A percentile compares a stretch with the other conserved stretches of the same genome.
Evolutionary conservation across 1,140 invertebrate species (phyloP).

Genomic region (Mya arenaria): DNA sequence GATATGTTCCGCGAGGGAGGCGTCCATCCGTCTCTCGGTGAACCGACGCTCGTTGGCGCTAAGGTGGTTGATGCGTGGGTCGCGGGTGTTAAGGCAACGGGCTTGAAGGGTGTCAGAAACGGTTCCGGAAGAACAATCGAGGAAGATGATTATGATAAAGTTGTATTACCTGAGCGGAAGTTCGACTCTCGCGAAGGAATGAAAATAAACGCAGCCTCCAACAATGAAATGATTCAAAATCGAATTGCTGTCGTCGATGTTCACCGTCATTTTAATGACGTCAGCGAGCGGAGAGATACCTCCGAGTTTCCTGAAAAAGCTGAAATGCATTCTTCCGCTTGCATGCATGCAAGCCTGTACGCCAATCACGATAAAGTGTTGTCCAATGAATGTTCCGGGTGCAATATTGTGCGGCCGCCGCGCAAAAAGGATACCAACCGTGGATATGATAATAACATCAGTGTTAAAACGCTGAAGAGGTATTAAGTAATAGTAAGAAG

Average conservation of each 20-base stretch:
- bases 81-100: not conserved
- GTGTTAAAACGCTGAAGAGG: constrained; percentile 1
- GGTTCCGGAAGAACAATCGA: too few relatives aligned
- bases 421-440: constrained; percentile 12
- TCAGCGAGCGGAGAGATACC: not conserved
- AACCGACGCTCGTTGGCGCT: not conserved
- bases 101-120: too few relatives aligned
- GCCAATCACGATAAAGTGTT: not conserved
- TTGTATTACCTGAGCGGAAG: not conserved
- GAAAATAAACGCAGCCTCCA: not conserved
- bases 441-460: constrained; percentile 41
- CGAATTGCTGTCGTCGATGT: constrained; percentile 28
- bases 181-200: not conserved
- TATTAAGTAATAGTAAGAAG: too few relatives aligned
- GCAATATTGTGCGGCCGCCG: constrained; percentile 36
- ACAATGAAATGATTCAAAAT: not conserved
- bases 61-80: not conserved
- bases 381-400: constrained; percentile 2
- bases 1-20: not conserved
- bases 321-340: not conserved
- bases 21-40: constrained; percentile 19
- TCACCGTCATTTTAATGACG: constrained; percentile 10
- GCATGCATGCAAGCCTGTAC: not conserved
- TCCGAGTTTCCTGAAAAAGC: not conserved
- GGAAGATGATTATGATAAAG: not conserved